Percentiles rank a stretch among this genome's conserved stretches.
Conservation (phyloP, 2,797 vertebrate genomes). For the Tamandua tetradactyla region DNA sequence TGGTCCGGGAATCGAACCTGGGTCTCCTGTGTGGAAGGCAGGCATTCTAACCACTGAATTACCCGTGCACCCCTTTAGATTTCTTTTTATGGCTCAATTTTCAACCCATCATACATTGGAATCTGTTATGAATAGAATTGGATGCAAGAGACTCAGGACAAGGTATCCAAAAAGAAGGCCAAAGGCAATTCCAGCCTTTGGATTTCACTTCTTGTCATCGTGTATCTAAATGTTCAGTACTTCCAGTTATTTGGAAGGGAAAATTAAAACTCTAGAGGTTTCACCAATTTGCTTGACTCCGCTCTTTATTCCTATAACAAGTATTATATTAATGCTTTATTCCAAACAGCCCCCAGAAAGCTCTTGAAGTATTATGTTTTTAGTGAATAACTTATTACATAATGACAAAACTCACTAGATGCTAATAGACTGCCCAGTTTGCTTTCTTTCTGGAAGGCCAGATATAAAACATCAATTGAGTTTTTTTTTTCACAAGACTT, state of each 20-base stretch:
- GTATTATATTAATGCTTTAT: not conserved
- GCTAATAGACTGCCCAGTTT: not conserved
- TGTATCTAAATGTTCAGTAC: not conserved
- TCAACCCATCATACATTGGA: not conserved
- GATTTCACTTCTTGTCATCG: not conserved
- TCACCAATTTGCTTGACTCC: not conserved
- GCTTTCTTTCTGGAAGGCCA: not conserved
- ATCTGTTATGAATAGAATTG: not conserved
- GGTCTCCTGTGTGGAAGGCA: too few species aligned
- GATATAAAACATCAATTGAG: not conserved
- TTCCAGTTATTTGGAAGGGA: not conserved
- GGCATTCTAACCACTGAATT: too few species aligned
- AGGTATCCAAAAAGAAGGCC: not conserved
- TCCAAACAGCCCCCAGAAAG: not conserved
- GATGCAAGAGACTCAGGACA: not conserved
- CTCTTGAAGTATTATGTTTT: not conserved
- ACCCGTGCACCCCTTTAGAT: too few species aligned
- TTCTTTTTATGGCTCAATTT: conserved; percentile 7
- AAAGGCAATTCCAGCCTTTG: not conserved
- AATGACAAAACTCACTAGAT: not conserved
- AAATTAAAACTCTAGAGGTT: not conserved
- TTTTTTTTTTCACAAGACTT: not conserved
- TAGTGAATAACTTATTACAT: not conserved
- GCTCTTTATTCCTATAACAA: not conserved
- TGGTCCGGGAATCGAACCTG: too few species aligned